Evolutionary conservation across 1,140 invertebrate species (phyloP), one percentile per base, ranked within the genome.

Genomic region (Drosophila mojavensis): DNA sequence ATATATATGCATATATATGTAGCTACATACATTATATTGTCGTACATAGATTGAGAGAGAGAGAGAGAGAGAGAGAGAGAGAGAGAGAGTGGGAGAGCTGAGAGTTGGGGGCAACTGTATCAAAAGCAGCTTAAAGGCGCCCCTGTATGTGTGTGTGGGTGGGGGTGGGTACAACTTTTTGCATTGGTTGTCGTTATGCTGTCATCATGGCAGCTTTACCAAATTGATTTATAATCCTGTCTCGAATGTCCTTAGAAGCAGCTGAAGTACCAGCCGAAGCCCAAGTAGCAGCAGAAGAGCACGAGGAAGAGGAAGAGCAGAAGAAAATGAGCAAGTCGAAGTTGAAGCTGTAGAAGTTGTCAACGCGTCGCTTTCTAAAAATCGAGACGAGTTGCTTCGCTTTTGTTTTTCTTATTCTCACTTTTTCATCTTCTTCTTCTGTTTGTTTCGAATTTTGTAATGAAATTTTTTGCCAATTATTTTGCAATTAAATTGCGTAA

Each of bases 201-300:
- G 66, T 79, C 69, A 62, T 62, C 51, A 56, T 68, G 63, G 65
- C 55, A 59, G 75, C 75, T 81, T 74, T 62, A 33, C 79, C 76
- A 86, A 86, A 86, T 86, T 88, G 83, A 86, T 86, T 86, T 86
- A 86, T 86, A 86, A 86, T 88, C 83, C 83, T 63, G 79, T 59
- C 76, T 88, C 66, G 59, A 76, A 74, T 86, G 77, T 58, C 66
- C 76, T 61, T 5, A 41, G 47, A 33, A 50, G n/a, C n/a, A 15
- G 43, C 9, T 5, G 4, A 20, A 47, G 43, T 20, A 45, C 15
- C 17, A 17, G 43, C 7, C 43, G 15, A 47, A 47, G 43, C 5
- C 15, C n/a, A 45, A 45, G 43, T 15, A 5, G 43, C 43, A 5
- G 41, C 13, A 11, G 41, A 11, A 43, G 41, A 5, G 1, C 1